Evolutionary conservation across 2,888 invertebrate genomes (phyloP).

Genomic region (Agelastica alni): DNA sequence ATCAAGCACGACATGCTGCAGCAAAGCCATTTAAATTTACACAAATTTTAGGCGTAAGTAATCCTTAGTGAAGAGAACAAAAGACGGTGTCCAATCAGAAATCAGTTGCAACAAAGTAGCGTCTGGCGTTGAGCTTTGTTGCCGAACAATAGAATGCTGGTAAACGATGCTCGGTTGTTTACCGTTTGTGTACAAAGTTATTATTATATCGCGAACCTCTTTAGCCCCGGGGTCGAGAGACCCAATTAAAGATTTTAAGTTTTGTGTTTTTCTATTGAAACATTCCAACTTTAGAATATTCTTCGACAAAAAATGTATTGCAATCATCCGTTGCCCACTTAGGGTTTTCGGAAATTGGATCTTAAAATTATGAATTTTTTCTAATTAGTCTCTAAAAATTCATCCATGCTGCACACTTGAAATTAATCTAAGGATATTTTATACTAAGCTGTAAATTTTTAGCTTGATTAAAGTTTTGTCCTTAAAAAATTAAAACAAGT

Average conservation of each 20-base stretch:
- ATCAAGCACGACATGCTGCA: slow-evolving; percentile 28
- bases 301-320: not conserved
- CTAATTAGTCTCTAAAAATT: too few relatives aligned
- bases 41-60: slow-evolving; percentile 50
- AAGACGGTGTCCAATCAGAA: slow-evolving; percentile 53
- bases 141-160: slow-evolving; percentile 52
- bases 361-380: too few relatives aligned
- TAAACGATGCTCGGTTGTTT: slow-evolving; percentile 55
- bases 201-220: slow-evolving; percentile 52
- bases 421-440: too few relatives aligned
- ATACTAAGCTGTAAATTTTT: too few relatives aligned
- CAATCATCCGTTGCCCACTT: too few relatives aligned
- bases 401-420: too few relatives aligned
- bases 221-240: slow-evolving; percentile 46
- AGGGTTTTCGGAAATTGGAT: too few relatives aligned
- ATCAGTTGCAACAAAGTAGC: slow-evolving; percentile 52
- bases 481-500: too few relatives aligned
- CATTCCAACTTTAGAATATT: slow-evolving; percentile 11
- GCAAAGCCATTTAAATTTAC: slow-evolving; percentile 45
- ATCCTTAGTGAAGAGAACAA: slow-evolving; percentile 53
- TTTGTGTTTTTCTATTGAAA: slow-evolving; percentile 46
- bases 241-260: slow-evolving; percentile 55
- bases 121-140: slow-evolving; percentile 54
- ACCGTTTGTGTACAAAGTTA: slow-evolving; percentile 54
- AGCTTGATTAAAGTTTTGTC: too few relatives aligned